Percentiles rank a stretch among this genome's conserved stretches.
Conservation (phyloP, 2,797 vertebrate genomes). For the Eidolon dupreanum region DNA sequence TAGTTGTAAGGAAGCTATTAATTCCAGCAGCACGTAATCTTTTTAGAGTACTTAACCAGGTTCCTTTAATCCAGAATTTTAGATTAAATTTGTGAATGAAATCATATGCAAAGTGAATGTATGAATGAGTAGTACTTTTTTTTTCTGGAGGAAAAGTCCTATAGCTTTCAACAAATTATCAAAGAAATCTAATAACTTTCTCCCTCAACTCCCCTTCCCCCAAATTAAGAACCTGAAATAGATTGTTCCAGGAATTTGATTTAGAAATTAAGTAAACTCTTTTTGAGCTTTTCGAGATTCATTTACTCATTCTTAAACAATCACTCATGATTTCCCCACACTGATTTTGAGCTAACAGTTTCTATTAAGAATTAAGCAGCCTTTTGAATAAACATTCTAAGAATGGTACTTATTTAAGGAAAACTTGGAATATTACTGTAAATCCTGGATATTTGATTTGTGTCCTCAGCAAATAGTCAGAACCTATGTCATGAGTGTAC, state of each 20-base stretch:
- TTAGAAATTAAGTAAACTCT: conserved; percentile 55
- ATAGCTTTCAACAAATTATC: conserved; percentile 34
- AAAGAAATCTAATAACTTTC: conserved; percentile 14
- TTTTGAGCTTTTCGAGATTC: conserved; percentile 39
- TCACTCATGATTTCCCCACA: conserved; percentile 18
- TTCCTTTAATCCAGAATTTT: conserved; percentile 36
- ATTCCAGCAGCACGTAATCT: background rate
- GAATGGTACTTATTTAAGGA: conserved; percentile 46
- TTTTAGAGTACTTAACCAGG: background rate
- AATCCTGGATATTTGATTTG: conserved; percentile 55
- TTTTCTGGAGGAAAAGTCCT: conserved; percentile 38
- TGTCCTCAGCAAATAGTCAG: conserved; percentile 70
- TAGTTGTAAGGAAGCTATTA: background rate
- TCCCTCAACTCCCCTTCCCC: background rate
- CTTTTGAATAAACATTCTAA: conserved; percentile 56
- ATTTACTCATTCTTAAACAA: conserved; percentile 48
- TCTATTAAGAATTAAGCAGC: background rate
- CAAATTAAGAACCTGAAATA: conserved; percentile 48
- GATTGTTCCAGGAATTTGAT: background rate
- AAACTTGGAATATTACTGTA: conserved; percentile 55
- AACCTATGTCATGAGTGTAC: conserved; percentile 72
- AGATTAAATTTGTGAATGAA: conserved; percentile 33
- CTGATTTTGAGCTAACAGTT: conserved; percentile 45
- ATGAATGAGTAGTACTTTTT: conserved; percentile 5
- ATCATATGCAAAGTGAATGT: background rate